Evolutionary conservation across 2,888 invertebrate genomes (phyloP).

Genomic region (Mallateleia sp.): DNA sequence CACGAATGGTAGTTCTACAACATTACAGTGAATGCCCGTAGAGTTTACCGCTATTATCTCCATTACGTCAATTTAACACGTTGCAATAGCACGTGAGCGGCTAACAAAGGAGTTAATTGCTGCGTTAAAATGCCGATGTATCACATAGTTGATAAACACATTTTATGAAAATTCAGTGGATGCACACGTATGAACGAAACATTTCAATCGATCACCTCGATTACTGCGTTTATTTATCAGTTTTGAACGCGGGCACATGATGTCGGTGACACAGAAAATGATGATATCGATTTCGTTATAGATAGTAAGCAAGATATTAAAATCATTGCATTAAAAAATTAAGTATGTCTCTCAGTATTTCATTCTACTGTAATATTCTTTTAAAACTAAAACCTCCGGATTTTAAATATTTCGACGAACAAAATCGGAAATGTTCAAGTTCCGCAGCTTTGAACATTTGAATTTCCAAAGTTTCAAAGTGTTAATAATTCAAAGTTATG

Average conservation of each 20-base stretch:
- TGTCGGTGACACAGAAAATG: constrained; percentile 9
- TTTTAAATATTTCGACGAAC: too few relatives aligned
- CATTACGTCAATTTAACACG: constrained; percentile 75
- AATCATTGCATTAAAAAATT: too few relatives aligned
- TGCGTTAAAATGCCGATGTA: constrained; percentile 64
- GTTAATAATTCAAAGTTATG: too few relatives aligned
- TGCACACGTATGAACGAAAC: not conserved
- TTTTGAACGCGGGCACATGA: constrained; percentile 14
- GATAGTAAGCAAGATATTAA: constrained; percentile 10
- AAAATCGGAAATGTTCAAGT: too few relatives aligned
- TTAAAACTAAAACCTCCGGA: too few relatives aligned
- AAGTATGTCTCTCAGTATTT: too few relatives aligned
- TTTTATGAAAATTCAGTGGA: constrained; percentile 38
- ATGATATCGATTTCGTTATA: constrained; percentile 37
- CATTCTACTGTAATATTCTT: too few relatives aligned
- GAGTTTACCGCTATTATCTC: too few relatives aligned
- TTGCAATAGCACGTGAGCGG: constrained; percentile 64
- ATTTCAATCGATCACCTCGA: constrained; percentile 47
- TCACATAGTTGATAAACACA: constrained; percentile 62
- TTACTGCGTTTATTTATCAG: constrained; percentile 27
- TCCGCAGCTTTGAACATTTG: too few relatives aligned
- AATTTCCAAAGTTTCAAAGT: too few relatives aligned
- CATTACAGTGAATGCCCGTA: too few relatives aligned
- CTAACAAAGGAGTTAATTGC: constrained; percentile 68
- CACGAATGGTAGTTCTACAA: too few relatives aligned